Base-by-base conservation (phyloP, 2,113 vertebrate species). In the Myiagra hebetior region DNA sequence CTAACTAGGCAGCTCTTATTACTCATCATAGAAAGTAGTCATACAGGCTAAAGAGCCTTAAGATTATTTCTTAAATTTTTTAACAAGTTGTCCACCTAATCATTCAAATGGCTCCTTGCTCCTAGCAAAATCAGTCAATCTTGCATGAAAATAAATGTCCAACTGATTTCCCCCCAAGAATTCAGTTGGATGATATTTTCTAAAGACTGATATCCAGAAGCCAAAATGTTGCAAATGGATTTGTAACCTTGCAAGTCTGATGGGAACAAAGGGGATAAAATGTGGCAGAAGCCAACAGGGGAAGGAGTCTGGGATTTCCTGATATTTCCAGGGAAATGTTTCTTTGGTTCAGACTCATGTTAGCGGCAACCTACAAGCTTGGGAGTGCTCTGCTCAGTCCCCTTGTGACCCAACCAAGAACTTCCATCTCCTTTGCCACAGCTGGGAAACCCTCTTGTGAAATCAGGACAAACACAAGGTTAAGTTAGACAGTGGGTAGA, bases 1-100 rank as follows among this genome's bases (percentile, higher is more conserved):
- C 95, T 89, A 87, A 96, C 74, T 85, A 94, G 86, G 80, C 53
- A 69, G 80, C 33, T 96, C 78, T 95, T 86, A 87, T 47, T 91
- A 64, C 91, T 78, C 79, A 69, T 33, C 62, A 52, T 23, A 59
- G 5, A 49, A 41, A 69, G 87, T 10, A 81, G 68, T 17, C 67
- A 53, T 8, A 35, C 18, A 35, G 59, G 39, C 39, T 95, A 55
- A 91, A 88, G 69, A 70, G 68, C 39, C 42, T 79, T 49, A 63
- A 77, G 81, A 93, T 93, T 27, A 80, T 59, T 93, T 85, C 42
- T 83, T 83, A 55, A 64, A 85, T 89, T 91, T 46, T 85, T 87
- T 83, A 93, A 30, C 62, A 49, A 56, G 62, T 84, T 62, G 85
- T 26, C 53, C 63, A 91, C 79, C 74, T 78, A 55, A 62, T 67